Evolutionary conservation across 2,113 vertebrate species (phyloP).

Genomic region (Clinocottus analis): DNA sequence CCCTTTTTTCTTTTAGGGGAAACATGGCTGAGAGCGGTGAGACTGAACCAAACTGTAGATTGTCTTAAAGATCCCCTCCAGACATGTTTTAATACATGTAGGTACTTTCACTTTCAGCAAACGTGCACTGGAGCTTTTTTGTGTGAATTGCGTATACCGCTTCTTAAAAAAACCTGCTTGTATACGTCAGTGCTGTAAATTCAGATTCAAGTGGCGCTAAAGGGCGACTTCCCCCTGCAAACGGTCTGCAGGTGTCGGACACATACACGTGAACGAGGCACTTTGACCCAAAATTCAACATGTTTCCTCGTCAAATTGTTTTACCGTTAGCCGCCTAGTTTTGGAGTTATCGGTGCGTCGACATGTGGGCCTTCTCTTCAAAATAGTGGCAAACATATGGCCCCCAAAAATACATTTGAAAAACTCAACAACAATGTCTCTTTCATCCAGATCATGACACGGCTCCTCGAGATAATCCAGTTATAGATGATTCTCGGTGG

Average conservation of each 20-base stretch:
- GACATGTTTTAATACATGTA: background rate
- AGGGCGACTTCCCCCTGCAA: background rate
- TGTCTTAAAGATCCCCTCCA: conserved; percentile 3
- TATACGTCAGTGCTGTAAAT: background rate
- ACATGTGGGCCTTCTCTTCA: background rate
- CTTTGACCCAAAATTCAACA: too few species aligned
- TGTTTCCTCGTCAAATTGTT: too few species aligned
- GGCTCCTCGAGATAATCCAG: background rate
- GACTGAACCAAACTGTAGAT: background rate
- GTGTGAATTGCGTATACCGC: background rate
- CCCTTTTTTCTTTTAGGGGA: background rate
- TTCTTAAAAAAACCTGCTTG: background rate
- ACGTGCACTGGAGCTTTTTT: background rate
- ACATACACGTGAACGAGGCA: too few species aligned
- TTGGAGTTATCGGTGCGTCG: background rate
- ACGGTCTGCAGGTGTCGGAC: background rate
- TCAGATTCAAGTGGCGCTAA: background rate
- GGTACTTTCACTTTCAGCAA: background rate
- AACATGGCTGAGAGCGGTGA: background rate
- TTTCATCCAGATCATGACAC: background rate
- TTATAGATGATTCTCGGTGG: background rate
- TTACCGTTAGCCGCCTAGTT: background rate
- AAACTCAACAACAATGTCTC: background rate
- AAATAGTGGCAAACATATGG: background rate
- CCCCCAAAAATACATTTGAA: too few species aligned